These are phyloP conservation scores for Cheirogaleus major DNA, from an alignment of 2,797 vertebrate species.

Conservation along the genomic window DNA sequence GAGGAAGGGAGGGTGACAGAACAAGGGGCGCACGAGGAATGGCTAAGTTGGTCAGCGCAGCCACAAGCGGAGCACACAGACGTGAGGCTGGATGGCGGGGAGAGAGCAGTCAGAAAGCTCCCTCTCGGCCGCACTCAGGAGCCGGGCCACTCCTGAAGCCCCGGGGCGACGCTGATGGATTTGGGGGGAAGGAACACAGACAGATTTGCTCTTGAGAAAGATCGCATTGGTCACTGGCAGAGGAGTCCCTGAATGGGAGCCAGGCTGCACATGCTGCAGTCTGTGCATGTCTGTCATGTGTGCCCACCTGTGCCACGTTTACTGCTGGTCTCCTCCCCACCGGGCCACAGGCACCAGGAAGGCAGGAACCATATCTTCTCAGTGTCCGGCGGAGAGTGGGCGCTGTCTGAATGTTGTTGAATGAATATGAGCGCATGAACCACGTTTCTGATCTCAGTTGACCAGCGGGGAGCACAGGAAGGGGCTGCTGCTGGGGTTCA, in stretches of 20 bases:
- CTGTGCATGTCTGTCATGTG: background rate
- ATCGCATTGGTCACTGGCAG: background rate
- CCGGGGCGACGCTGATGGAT: background rate
- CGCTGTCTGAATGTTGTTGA: background rate
- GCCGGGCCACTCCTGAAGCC: background rate
- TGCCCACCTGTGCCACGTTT: background rate
- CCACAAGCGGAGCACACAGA: background rate
- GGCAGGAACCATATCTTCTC: background rate
- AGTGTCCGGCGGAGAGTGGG: rapidly evolving
- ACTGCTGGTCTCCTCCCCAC: background rate
- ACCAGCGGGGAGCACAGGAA: background rate
- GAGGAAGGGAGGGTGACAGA: background rate
- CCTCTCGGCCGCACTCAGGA: background rate
- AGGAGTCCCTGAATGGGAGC: background rate
- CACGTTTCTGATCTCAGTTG: background rate
- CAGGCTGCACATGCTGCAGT: background rate
- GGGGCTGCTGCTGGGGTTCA: background rate
- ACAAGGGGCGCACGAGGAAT: background rate
- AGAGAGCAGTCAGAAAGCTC: background rate
- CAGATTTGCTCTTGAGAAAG: background rate
- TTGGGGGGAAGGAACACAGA: background rate
- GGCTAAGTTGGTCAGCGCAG: background rate
- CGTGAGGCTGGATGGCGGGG: background rate
- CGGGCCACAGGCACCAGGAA: background rate
- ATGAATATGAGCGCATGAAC: background rate